These are phyloP conservation scores for Chromobotia macracanthus DNA, from an alignment of 2,797 vertebrate species.

Conservation along the genomic window DNA sequence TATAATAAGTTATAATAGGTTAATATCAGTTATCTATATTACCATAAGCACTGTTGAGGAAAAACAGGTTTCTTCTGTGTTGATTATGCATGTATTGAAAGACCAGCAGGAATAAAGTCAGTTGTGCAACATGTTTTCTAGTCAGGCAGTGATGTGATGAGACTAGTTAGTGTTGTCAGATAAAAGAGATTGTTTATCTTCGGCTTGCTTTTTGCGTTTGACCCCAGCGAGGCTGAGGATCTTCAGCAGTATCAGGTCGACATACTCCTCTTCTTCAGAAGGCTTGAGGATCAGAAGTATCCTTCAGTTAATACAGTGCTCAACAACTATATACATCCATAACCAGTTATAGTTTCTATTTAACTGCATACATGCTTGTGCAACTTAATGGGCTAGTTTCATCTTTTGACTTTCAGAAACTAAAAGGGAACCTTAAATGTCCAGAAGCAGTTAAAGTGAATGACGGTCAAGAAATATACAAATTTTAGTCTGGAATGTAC, in stretches of 20 bases:
- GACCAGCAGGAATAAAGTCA: background rate
- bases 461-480: too few relatives aligned
- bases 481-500: too few relatives aligned
- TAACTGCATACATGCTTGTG: background rate
- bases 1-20: too few relatives aligned
- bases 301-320: background rate
- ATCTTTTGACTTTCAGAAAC: too few relatives aligned
- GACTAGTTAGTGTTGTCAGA: conserved; percentile 51
- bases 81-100: background rate
- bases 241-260: conserved; percentile 89
- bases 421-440: too few relatives aligned
- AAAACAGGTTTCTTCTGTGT: background rate
- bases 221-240: conserved; percentile 87
- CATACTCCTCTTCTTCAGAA: conserved; percentile 91
- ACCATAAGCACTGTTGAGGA: too few relatives aligned
- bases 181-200: conserved; percentile 29
- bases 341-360: background rate
- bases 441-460: too few relatives aligned
- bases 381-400: too few relatives aligned
- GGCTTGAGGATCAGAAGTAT: conserved; percentile 73
- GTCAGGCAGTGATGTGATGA: conserved; percentile 23
- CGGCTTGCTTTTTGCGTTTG: conserved; percentile 74
- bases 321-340: background rate
- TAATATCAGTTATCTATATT: background rate
- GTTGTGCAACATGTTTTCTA: background rate